Percentiles rank a stretch among this genome's conserved stretches.
Conservation (phyloP, 2,888 invertebrate species). For the Microctonus hyperodae region DNA sequence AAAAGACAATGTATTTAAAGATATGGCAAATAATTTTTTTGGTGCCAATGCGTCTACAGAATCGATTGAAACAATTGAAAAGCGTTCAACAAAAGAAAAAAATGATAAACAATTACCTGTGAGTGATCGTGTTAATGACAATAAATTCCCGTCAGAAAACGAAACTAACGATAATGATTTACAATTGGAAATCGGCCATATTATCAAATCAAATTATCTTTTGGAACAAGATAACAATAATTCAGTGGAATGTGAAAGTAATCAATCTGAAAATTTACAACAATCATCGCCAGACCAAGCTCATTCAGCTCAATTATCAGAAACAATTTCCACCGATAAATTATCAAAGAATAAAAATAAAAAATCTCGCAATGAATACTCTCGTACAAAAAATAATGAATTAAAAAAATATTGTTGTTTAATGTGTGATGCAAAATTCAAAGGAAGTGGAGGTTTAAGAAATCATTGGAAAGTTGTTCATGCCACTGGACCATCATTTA, state of each 20-base stretch:
- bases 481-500: constrained; percentile 64
- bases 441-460: constrained; percentile 59
- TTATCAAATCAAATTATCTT: constrained; percentile 52
- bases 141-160: background rate
- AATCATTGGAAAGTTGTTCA: constrained; percentile 61
- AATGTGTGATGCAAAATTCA: constrained; percentile 56
- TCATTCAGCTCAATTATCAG: background rate
- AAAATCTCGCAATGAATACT: constrained; percentile 2
- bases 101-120: constrained; percentile 2
- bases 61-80: constrained; percentile 15
- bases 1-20: constrained; percentile 36
- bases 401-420: constrained; percentile 55
- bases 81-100: constrained; percentile 10
- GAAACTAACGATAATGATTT: constrained; percentile 41
- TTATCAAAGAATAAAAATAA: constrained; percentile 11
- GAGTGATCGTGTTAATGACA: background rate
- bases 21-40: constrained; percentile 42
- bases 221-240: constrained; percentile 56
- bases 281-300: constrained; percentile 23
- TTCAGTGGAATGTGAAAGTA: constrained; percentile 34
- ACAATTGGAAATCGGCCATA: constrained; percentile 49
- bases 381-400: constrained; percentile 1
- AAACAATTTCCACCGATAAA: constrained; percentile 2
- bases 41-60: constrained; percentile 16
- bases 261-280: constrained; percentile 28